Conservation (phyloP, 92 coral and sea anemone species). For the Porites evermanni region DNA sequence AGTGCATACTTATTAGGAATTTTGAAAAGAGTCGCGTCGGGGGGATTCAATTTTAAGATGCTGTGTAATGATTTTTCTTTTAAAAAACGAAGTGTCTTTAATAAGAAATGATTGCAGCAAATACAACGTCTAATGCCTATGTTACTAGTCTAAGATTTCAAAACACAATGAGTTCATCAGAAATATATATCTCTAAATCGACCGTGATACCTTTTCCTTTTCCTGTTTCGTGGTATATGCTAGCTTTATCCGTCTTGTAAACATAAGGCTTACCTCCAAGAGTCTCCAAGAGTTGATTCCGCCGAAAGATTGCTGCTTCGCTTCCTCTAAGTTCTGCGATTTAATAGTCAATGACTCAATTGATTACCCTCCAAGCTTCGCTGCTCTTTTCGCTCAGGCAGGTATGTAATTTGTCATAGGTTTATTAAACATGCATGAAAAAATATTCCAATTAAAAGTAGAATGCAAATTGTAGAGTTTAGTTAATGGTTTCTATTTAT, state of each 20-base stretch:
- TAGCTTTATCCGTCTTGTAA: background rate
- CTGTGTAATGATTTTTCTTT: background rate
- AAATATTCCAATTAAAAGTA: background rate
- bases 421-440: background rate
- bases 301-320: background rate
- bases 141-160: slow-evolving; percentile 18
- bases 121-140: background rate
- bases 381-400: background rate
- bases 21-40: too few relatives aligned
- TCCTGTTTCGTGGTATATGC: background rate
- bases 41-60: too few relatives aligned
- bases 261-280: slow-evolving; percentile 11
- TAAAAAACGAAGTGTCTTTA: background rate
- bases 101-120: background rate
- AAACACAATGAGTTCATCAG: background rate
- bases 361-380: slow-evolving; percentile 19
- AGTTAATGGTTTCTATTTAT: background rate
- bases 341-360: background rate
- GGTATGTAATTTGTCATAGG: slow-evolving; percentile 17
- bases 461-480: background rate
- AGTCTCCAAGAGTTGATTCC: background rate
- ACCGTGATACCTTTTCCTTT: background rate
- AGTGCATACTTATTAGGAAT: too few relatives aligned
- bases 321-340: background rate
- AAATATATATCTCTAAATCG: background rate